phyloP scores from a whole-genome alignment of 2,113 vertebrate species.

The Corydoras sp. region DNA sequence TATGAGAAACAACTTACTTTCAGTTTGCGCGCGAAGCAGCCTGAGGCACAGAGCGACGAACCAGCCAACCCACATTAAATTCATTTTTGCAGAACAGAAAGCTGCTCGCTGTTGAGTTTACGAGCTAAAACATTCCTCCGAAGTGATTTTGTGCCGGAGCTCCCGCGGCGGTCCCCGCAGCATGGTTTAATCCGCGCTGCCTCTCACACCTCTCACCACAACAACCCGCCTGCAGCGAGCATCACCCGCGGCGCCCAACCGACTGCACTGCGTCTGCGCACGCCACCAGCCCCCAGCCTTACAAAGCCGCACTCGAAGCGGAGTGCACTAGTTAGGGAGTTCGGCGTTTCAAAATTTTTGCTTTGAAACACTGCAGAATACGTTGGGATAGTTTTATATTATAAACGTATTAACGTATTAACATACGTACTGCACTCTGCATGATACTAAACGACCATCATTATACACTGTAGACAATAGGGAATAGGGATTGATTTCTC shows the following conservation, averaged over 20 bases:
- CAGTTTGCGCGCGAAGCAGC: conserved; percentile 28
- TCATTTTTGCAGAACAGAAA: neutral
- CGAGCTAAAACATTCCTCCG: neutral
- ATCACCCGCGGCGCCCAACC: neutral
- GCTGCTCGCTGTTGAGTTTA: neutral
- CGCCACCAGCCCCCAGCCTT: no score
- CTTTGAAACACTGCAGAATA: no score
- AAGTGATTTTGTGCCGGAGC: neutral
- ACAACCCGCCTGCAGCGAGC: no score
- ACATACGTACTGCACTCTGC: neutral
- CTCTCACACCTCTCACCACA: neutral
- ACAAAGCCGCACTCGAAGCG: neutral
- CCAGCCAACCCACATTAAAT: neutral
- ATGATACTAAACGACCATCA: neutral
- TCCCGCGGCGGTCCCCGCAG: neutral
- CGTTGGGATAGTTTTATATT: no score
- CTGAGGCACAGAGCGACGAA: conserved; percentile 22
- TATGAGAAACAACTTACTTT: conserved; percentile 38
- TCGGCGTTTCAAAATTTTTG: no score
- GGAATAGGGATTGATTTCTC: neutral
- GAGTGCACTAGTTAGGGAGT: neutral
- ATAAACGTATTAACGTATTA: no score
- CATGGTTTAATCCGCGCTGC: neutral
- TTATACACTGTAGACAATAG: neutral
- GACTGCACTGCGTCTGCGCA: neutral